Evolutionary conservation across 2,797 vertebrate species (phyloP).

Genomic region (Botia kubotai): DNA sequence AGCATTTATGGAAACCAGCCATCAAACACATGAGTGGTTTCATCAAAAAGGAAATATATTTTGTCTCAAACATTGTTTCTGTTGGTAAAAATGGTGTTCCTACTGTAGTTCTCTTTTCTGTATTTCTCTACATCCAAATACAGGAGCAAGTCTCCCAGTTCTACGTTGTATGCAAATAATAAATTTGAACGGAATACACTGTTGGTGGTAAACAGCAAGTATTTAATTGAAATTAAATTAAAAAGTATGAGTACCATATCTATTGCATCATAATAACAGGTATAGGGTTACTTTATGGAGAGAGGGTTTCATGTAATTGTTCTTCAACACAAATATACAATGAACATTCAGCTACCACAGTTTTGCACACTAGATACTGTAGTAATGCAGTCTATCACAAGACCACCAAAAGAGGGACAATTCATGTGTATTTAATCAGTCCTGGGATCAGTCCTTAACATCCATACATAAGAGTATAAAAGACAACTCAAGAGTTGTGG

Average conservation of each 20-base stretch:
- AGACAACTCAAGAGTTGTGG: slow-evolving; percentile 83
- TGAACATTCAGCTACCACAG: slow-evolving; percentile 98
- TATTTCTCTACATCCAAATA: not conserved
- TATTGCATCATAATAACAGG: slow-evolving; percentile 95
- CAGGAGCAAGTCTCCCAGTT: not conserved
- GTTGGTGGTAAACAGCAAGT: slow-evolving; percentile 95
- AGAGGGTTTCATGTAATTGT: slow-evolving; percentile 75
- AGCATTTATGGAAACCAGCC: not conserved
- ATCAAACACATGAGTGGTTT: slow-evolving; percentile 13
- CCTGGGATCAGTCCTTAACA: slow-evolving; percentile 65
- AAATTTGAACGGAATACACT: slow-evolving; percentile 42
- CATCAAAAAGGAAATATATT: not conserved
- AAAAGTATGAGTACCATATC: slow-evolving; percentile 94
- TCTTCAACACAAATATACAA: slow-evolving; percentile 97
- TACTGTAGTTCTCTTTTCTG: too few species aligned
- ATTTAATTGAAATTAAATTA: slow-evolving; percentile 96
- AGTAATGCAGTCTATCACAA: slow-evolving; percentile 92
- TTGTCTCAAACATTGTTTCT: not conserved
- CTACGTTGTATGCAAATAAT: not conserved
- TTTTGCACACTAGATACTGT: slow-evolving; percentile 92
- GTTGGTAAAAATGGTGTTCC: not conserved
- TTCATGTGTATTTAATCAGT: slow-evolving; percentile 48
- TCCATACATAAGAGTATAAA: slow-evolving; percentile 86
- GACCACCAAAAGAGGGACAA: slow-evolving; percentile 86
- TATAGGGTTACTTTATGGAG: slow-evolving; percentile 85